A percentile compares a stretch with the other conserved stretches of the same genome.
Evolutionary conservation across 2,888 invertebrate genomes (phyloP).

Genomic region (Eutolmus rufibarbis): DNA sequence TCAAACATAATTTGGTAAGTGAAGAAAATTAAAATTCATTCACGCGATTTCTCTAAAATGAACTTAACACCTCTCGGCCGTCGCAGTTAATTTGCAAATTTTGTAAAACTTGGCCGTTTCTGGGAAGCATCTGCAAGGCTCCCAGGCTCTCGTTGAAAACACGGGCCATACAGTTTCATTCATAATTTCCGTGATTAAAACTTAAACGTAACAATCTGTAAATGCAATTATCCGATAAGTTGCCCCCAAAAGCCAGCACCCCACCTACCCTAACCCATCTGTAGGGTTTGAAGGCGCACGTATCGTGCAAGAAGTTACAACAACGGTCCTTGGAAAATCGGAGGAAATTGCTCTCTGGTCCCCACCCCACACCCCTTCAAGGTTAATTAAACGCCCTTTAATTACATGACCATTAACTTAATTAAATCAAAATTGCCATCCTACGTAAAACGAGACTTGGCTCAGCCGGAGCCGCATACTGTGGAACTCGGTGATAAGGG

Average conservation of each 20-base stretch:
- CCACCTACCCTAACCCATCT: background rate
- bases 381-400: conserved; percentile 38
- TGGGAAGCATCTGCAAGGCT: background rate
- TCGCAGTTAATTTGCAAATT: background rate
- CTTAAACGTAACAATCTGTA: background rate
- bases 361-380: background rate
- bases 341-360: background rate
- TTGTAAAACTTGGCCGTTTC: background rate
- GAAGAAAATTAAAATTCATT: background rate
- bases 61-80: background rate
- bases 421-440: conserved; percentile 39
- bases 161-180: background rate
- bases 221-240: conserved; percentile 7
- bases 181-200: background rate
- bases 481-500: background rate
- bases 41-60: background rate
- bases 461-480: background rate
- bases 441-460: conserved; percentile 25
- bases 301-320: background rate
- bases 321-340: background rate
- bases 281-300: background rate
- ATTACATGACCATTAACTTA: conserved; percentile 39
- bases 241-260: background rate
- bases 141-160: background rate
- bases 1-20: background rate